A percentile compares a stretch with the other conserved stretches of the same genome.
phyloP scores from a whole-genome alignment of 35 echinoderm and acorn worm species.

The Lytechinus variegatus region DNA sequence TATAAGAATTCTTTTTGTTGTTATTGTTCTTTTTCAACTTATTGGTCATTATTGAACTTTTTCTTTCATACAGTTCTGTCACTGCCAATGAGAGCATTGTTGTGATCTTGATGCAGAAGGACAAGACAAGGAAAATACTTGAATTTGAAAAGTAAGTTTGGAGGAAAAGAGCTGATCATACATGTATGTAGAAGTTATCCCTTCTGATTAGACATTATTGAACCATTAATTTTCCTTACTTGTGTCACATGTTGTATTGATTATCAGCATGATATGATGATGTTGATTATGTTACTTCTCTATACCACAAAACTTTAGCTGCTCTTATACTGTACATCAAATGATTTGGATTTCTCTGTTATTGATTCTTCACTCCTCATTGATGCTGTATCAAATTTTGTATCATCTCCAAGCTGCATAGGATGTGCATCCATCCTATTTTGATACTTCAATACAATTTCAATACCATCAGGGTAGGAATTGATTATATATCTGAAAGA shows the following conservation, averaged over 20 bases:
- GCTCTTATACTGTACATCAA: not conserved
- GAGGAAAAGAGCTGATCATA: not conserved
- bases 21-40: not conserved
- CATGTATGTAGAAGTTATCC: not conserved
- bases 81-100: conserved; percentile 76
- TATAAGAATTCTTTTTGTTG: not conserved
- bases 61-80: conserved; percentile 41
- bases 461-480: too few species aligned
- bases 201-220: not conserved
- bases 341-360: not conserved
- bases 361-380: not conserved
- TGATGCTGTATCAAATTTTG: not conserved
- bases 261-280: not conserved
- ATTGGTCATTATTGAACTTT: not conserved
- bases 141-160: conserved; percentile 82
- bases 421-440: not conserved
- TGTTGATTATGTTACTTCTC: not conserved
- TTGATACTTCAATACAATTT: not conserved
- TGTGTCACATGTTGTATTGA: too few species aligned
- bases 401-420: not conserved
- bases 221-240: not conserved
- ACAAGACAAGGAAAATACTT: conserved; percentile 65
- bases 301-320: not conserved
- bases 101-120: conserved; percentile 65
- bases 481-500: too few species aligned